These are phyloP conservation scores for Microplitis demolitor DNA, from an alignment of 1,140 invertebrate genomes.

Conservation along the genomic window DNA sequence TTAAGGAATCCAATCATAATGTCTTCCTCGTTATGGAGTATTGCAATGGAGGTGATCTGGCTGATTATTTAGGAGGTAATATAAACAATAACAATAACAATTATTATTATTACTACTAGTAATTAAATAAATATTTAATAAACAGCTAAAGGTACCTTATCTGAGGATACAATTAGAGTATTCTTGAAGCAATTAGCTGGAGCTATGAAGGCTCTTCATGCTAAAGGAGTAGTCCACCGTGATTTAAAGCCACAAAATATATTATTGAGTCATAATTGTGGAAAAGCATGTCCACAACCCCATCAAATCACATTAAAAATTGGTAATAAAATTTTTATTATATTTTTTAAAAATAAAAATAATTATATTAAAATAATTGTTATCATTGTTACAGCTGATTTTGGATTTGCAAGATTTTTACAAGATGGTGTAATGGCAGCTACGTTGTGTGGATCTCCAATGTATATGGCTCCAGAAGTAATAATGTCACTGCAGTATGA, in stretches of 20 bases:
- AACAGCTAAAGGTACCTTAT: slow-evolving; percentile 86
- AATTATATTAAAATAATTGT: slow-evolving; percentile 12
- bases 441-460: slow-evolving; percentile 98
- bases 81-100: slow-evolving; percentile 23
- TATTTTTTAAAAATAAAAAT: slow-evolving; percentile 8
- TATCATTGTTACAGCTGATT: slow-evolving; percentile 80
- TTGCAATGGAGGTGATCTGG: slow-evolving; percentile 98
- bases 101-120: background rate
- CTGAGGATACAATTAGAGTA: slow-evolving; percentile 94
- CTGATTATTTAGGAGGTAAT: slow-evolving; percentile 92
- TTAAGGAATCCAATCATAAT: slow-evolving; percentile 84
- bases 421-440: slow-evolving; percentile 99
- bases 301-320: slow-evolving; percentile 95
- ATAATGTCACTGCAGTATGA: slow-evolving; percentile 99
- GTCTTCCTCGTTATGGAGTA: slow-evolving; percentile 99
- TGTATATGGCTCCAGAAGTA: slow-evolving; percentile 99
- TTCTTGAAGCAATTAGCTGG: slow-evolving; percentile 95
- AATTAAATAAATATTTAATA: slow-evolving; percentile 23
- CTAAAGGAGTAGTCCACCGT: slow-evolving; percentile 97
- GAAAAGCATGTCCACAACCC: slow-evolving; percentile 80
- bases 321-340: slow-evolving; percentile 63
- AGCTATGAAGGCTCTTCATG: slow-evolving; percentile 95
- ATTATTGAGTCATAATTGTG: slow-evolving; percentile 82
- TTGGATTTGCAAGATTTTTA: slow-evolving; percentile 98
- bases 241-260: slow-evolving; percentile 99